Evolutionary conservation across 30 jellyfish, hydroid and myxozoan genomes (phyloP), one percentile per base, ranked within the genome.

Genomic region (Turritopsis dohrnii): DNA sequence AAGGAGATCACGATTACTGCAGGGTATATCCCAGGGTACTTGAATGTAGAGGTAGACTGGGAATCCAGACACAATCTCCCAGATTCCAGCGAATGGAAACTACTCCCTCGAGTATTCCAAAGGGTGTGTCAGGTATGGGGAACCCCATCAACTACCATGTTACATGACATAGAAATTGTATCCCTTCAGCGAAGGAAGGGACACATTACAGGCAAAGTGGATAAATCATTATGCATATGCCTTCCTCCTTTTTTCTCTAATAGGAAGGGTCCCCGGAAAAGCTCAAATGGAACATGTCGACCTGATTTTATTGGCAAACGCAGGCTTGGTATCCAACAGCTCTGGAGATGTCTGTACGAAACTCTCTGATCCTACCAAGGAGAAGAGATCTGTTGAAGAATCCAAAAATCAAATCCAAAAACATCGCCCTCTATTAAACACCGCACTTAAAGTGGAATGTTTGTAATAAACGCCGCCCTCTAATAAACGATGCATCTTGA

Each of bases 81-180:
- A 73, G 88, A 65, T 71, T 82, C 85, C 83, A 82, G 88, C 88
- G 83, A 82, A 82, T 82, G 74, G 88, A 82, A 82, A 82, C 83
- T 82, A 21, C 72, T 29, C 8, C 88, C 88, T 22, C 29, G 31
- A 31, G 69, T 82, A 65, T 82, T 82, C 76, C 72, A 82, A 71
- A 66, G 29, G 73, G 73, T 82, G 27, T 82, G 88, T 30, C 88
- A 20, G 28, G 28, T 82, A 24, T 27, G 81, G 83, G 88, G 84
- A 74, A 21, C 80, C 22, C 88, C 84, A 27, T 69, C 60, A 19
- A 71, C 16, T 82, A 7, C 84, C 69, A 7, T 18, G 69, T 7
- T 82, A 82, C 53, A 65, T 82, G 83, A 0, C 84, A 65, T 65
- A 84, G 88, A 82, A 82, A 73, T 22, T 65, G 28, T 85, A 82